A percentile compares a stretch with the other conserved stretches of the same genome.
phyloP scores from a whole-genome alignment of 2,888 invertebrate genomes.

The Iphiclides podalirius region DNA sequence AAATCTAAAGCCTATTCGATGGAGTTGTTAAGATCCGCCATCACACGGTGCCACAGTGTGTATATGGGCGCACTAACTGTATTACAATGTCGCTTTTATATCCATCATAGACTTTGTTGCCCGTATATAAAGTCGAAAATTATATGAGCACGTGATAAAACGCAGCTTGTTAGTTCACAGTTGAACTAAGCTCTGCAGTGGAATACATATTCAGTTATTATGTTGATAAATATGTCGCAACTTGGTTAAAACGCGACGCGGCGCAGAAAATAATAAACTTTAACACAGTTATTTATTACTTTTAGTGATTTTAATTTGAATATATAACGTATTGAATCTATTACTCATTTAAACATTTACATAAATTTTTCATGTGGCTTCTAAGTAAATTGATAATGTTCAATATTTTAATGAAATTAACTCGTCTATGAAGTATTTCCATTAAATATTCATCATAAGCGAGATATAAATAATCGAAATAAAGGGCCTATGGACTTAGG shows the following conservation, averaged over 20 bases:
- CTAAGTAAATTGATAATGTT: slow-evolving; percentile 9
- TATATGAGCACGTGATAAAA: slow-evolving; percentile 14
- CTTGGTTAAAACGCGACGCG: slow-evolving; percentile 49
- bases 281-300: slow-evolving; percentile 36
- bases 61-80: slow-evolving; percentile 52
- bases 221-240: slow-evolving; percentile 65
- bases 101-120: slow-evolving; percentile 33
- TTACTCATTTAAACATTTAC: slow-evolving; percentile 22
- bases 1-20: too few species aligned
- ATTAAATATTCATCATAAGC: too few species aligned
- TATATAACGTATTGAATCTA: not conserved
- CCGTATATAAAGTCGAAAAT: slow-evolving; percentile 37
- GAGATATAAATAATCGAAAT: too few species aligned
- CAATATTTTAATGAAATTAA: not conserved
- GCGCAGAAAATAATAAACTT: slow-evolving; percentile 42
- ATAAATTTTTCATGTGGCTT: slow-evolving; percentile 6
- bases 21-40: slow-evolving; percentile 36
- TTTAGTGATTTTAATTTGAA: slow-evolving; percentile 12
- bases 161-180: slow-evolving; percentile 32
- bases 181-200: slow-evolving; percentile 50
- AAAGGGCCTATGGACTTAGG: too few species aligned
- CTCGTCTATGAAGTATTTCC: not conserved
- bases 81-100: slow-evolving; percentile 31
- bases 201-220: slow-evolving; percentile 74
- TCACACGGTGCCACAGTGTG: slow-evolving; percentile 46